A percentile compares a stretch with the other conserved stretches of the same genome.
Evolutionary conservation across 2,113 vertebrate species (phyloP).

Genomic region (Corydoras sp.): DNA sequence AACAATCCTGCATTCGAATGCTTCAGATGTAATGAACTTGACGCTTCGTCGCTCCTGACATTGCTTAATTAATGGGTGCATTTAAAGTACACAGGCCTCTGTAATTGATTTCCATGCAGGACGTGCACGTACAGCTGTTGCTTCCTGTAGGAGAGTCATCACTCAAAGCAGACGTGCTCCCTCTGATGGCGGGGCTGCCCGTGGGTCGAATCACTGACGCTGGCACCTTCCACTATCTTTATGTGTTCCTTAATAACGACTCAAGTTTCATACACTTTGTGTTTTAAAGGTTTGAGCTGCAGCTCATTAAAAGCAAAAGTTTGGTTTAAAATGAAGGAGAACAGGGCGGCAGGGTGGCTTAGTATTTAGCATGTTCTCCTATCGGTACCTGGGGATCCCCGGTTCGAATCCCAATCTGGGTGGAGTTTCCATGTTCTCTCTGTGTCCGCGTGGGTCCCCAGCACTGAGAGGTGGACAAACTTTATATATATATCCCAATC

Average conservation of each 20-base stretch:
- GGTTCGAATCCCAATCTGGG: too few relatives aligned
- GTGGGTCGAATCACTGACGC: slow-evolving; percentile 36
- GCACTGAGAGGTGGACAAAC: too few relatives aligned
- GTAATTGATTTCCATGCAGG: slow-evolving; percentile 99
- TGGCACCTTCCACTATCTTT: slow-evolving; percentile 13
- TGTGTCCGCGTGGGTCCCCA: too few relatives aligned
- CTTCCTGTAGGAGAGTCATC: slow-evolving; percentile 99
- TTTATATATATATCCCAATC: too few relatives aligned
- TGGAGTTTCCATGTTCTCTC: too few relatives aligned
- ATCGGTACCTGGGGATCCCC: too few relatives aligned
- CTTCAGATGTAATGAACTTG: slow-evolving; percentile 99
- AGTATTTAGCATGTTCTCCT: too few relatives aligned
- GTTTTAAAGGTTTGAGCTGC: too few relatives aligned
- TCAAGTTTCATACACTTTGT: too few relatives aligned
- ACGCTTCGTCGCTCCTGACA: slow-evolving; percentile 98
- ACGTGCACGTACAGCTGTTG: slow-evolving; percentile 99
- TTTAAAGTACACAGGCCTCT: slow-evolving; percentile 97
- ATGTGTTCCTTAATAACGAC: background rate
- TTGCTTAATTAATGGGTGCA: slow-evolving; percentile 99
- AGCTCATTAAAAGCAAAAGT: too few relatives aligned
- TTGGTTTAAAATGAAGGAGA: too few relatives aligned
- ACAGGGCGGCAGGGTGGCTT: too few relatives aligned
- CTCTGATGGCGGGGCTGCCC: slow-evolving; percentile 58
- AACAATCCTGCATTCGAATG: slow-evolving; percentile 92
- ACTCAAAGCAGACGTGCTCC: slow-evolving; percentile 76